Evolutionary conservation across 1,140 invertebrate genomes (phyloP).

Genomic region (Coelopa frigida): DNA sequence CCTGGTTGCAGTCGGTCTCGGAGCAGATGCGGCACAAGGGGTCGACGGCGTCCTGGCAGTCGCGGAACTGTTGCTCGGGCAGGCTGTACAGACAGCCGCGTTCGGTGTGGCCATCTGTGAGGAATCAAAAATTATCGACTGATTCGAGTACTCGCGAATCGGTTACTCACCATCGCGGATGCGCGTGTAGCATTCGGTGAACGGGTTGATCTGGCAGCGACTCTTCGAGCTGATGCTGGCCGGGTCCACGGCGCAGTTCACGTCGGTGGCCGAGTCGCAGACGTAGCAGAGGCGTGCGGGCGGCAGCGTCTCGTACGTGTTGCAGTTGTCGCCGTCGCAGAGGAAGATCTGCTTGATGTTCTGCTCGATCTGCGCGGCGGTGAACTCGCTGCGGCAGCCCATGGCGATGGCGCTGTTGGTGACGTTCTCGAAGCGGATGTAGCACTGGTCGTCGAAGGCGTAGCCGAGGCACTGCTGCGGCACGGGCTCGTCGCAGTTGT

Average conservation of each 20-base stretch:
- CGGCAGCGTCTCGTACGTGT: constrained; percentile 9
- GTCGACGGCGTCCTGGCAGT: constrained; percentile 27
- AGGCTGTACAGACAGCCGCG: constrained; percentile 31
- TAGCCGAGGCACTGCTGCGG: constrained; percentile 2
- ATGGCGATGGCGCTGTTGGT: constrained; percentile 7
- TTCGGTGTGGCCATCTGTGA: constrained; percentile 29
- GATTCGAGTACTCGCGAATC: neutral
- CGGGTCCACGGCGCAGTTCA: constrained; percentile 9
- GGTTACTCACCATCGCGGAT: constrained; percentile 11
- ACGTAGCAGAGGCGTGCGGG: constrained; percentile 8
- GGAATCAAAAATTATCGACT: neutral
- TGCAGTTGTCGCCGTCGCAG: constrained; percentile 15
- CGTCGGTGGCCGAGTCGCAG: constrained; percentile 12
- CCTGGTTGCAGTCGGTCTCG: constrained; percentile 24
- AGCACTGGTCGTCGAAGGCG: constrained; percentile 8
- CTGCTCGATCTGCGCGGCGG: neutral
- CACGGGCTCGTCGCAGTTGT: constrained; percentile 7
- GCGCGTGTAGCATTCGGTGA: constrained; percentile 12
- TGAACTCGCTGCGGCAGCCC: constrained; percentile 10
- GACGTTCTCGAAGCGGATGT: constrained; percentile 12
- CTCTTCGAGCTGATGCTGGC: neutral
- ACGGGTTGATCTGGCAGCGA: constrained; percentile 9
- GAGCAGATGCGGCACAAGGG: constrained; percentile 22
- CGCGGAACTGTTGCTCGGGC: constrained; percentile 25
- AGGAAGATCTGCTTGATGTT: constrained; percentile 10